A percentile compares a stretch with the other conserved stretches of the same genome.
These are phyloP conservation scores for Polydrusus pterygomalis DNA, from an alignment of 2,888 invertebrate genomes.

Conservation along the genomic window DNA sequence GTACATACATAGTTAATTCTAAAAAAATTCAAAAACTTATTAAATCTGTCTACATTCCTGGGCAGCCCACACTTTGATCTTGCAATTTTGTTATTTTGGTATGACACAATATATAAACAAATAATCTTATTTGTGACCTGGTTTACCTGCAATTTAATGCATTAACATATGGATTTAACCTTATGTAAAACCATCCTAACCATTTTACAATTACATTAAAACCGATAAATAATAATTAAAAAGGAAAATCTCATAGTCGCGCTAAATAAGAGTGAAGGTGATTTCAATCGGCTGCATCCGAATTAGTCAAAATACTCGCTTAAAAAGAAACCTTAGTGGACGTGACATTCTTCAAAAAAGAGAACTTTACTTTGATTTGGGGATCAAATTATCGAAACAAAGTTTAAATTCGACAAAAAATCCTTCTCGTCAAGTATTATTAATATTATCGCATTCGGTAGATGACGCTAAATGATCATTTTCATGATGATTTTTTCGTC, in stretches of 20 bases:
- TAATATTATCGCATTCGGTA: no score
- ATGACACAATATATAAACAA: constrained; percentile 1
- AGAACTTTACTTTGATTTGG: no score
- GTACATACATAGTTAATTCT: no score
- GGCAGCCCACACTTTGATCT: constrained; percentile 1
- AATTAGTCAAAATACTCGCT: constrained; percentile 17
- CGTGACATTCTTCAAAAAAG: no score
- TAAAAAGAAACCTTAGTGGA: no score
- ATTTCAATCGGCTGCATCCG: constrained; percentile 26
- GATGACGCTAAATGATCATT: no score
- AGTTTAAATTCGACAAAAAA: no score
- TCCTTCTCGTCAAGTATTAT: no score
- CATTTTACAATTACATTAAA: constrained; percentile 24
- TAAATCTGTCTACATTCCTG: background rate
- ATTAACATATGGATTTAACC: constrained; percentile 32
- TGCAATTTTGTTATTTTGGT: background rate
- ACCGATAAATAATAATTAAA: constrained; percentile 46
- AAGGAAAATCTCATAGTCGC: constrained; percentile 39
- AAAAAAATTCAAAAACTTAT: no score
- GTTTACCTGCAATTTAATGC: constrained; percentile 15
- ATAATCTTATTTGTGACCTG: constrained; percentile 22
- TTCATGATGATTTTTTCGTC: no score
- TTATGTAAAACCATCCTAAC: constrained; percentile 28
- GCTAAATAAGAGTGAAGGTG: constrained; percentile 50
- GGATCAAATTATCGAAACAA: no score